These are phyloP conservation scores for Aporophyla nigra DNA, from an alignment of 2,888 invertebrate genomes.

Conservation along the genomic window DNA sequence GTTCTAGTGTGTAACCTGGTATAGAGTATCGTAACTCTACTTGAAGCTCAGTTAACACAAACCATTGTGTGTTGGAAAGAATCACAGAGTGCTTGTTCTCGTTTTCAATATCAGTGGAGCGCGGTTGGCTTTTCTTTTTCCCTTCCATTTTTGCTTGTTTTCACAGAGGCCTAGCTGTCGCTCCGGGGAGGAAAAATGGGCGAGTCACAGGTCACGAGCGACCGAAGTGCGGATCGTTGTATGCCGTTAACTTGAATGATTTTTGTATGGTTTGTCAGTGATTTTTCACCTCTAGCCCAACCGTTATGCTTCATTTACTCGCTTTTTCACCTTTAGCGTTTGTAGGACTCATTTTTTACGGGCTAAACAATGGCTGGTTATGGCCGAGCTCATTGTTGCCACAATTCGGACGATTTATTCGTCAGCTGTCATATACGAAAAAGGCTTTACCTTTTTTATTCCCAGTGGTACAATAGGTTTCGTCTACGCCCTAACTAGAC, in stretches of 20 bases:
- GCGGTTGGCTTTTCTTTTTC: conserved; percentile 63
- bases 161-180: conserved; percentile 74
- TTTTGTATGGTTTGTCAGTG: conserved; percentile 81
- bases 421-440: conserved; percentile 43
- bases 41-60: conserved; percentile 67
- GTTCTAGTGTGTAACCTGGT: conserved; percentile 48
- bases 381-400: conserved; percentile 32
- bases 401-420: conserved; percentile 50
- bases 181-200: conserved; percentile 75
- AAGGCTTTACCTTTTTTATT: conserved; percentile 38
- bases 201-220: conserved; percentile 81
- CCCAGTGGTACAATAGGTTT: conserved; percentile 24
- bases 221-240: conserved; percentile 83
- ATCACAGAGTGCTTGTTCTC: conserved; percentile 74
- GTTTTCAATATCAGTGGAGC: conserved; percentile 75
- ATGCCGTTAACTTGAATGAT: conserved; percentile 85
- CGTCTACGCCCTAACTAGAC: conserved; percentile 24
- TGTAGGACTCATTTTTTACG: conserved; percentile 51
- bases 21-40: conserved; percentile 57
- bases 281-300: conserved; percentile 78
- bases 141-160: conserved; percentile 73
- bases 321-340: conserved; percentile 60
- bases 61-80: conserved; percentile 70
- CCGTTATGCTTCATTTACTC: conserved; percentile 73
- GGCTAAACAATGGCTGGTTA: conserved; percentile 41